Conservation (phyloP, 2,888 invertebrate species). For the Trichacis sp. region DNA sequence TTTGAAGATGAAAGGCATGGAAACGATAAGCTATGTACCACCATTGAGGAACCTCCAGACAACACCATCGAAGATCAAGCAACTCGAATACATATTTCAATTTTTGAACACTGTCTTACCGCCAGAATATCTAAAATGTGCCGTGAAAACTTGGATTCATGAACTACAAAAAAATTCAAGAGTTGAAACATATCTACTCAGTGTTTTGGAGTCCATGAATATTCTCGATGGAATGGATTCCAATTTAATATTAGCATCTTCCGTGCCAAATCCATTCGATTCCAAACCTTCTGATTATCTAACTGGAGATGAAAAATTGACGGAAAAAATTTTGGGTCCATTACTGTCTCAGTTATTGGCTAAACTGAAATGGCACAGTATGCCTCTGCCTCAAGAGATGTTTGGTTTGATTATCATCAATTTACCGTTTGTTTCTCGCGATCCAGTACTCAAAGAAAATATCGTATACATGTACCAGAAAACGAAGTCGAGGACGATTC, state of each 20-base stretch:
- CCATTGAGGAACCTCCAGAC: background rate
- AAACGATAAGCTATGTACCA: background rate
- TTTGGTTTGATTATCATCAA: constrained; percentile 41
- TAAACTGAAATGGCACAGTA: constrained; percentile 4
- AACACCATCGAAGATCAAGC: constrained; percentile 13
- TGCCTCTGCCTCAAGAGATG: constrained; percentile 34
- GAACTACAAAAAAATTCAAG: constrained; percentile 2
- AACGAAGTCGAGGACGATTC: constrained; percentile 16
- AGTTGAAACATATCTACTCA: background rate
- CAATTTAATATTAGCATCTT: background rate
- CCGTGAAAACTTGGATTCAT: constrained; percentile 25
- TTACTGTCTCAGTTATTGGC: constrained; percentile 36
- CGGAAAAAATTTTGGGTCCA: constrained; percentile 31
- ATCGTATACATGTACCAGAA: constrained; percentile 34
- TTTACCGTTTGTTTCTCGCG: constrained; percentile 36
- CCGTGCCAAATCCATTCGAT: background rate
- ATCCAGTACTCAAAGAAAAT: constrained; percentile 47
- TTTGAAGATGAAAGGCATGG: background rate
- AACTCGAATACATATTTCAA: constrained; percentile 37
- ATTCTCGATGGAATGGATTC: background rate
- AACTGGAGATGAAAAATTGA: background rate
- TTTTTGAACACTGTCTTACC: constrained; percentile 36
- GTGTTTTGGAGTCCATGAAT: background rate
- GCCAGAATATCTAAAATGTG: constrained; percentile 26
- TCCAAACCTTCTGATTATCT: background rate